These are phyloP conservation scores for Ooceraea biroi DNA, from an alignment of 1,140 invertebrate species.

Conservation along the genomic window DNA sequence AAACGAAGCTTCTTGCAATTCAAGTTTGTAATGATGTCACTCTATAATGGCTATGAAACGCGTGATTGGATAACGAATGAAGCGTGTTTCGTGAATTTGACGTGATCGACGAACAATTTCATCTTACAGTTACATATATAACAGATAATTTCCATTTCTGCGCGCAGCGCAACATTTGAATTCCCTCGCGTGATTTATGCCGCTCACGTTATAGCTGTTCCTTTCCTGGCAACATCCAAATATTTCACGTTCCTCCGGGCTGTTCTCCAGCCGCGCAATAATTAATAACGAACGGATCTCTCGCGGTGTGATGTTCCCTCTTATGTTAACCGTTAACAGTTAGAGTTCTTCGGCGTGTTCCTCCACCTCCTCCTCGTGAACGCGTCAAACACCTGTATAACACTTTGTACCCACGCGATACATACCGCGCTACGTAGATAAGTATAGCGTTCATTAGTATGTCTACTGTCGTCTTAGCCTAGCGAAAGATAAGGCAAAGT, in stretches of 20 bases:
- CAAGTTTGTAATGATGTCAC: background rate
- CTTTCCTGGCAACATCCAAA: background rate
- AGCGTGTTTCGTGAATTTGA: background rate
- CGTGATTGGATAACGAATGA: slow-evolving; percentile 13
- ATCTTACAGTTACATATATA: background rate
- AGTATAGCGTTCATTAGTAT: slow-evolving; percentile 54
- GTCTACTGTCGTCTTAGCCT: slow-evolving; percentile 28
- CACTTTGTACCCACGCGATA: slow-evolving; percentile 46
- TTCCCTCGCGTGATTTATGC: slow-evolving; percentile 4
- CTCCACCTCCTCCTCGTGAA: slow-evolving; percentile 33
- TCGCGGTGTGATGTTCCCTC: slow-evolving; percentile 6
- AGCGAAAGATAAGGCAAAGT: slow-evolving; percentile 31
- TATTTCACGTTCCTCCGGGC: slow-evolving; percentile 44
- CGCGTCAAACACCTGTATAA: slow-evolving; percentile 57
- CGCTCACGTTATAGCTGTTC: background rate
- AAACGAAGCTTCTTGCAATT: background rate
- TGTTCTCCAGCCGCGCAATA: background rate
- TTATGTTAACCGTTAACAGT: slow-evolving; percentile 33
- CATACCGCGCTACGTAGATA: slow-evolving; percentile 19
- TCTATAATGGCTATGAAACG: background rate
- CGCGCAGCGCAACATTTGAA: background rate
- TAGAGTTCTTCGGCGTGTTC: slow-evolving; percentile 38
- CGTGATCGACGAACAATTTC: background rate
- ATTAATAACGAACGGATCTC: slow-evolving; percentile 39
- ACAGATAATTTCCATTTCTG: background rate